Base-by-base conservation (phyloP, 2,888 invertebrate species). In the Meandrusa payeni region DNA sequence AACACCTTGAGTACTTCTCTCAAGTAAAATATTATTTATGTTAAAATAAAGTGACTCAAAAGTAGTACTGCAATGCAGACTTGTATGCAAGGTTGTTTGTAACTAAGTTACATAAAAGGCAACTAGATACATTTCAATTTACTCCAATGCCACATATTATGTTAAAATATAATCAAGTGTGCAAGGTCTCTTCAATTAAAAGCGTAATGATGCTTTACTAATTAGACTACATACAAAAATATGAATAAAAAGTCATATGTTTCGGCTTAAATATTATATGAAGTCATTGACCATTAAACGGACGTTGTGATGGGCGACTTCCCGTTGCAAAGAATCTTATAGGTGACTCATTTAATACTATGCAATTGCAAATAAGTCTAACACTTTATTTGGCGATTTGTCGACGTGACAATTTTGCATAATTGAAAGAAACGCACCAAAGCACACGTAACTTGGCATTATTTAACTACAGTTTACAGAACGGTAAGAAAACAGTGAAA, bases 221-320 rank as follows among this genome's bases (percentile, higher is more conserved):
- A 34, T 41, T 34, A 13, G 15, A 39, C 26, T n/a, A n/a, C n/a
- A n/a, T n/a, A n/a, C n/a, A n/a, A n/a, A n/a, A n/a, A n/a, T n/a
- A n/a, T 51, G 43, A 44, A 50, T 59, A 57, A 61, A 51, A 58
- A 56, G 59, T 48, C 47, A 55, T 59, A 69, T 68, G 72, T 71
- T 71, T 70, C 69, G 61, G 53, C 55, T 58, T 60, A 59, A 57
- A 64, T 53, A 63, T 57, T 55, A 61, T 49, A 38, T 45, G 48
- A 61, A 77, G 85, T 82, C 85, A 79, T 69, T 80, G 81, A 79
- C 82, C 82, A 82, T 69, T 56, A 59, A 61, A 54, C 61, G 58
- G 46, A 55, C 56, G 70, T 67, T 64, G 44, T 33, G 38, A 44
- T 44, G 44, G 57, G 59, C 60, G 46, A 71, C 79, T 81, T 85